These are phyloP conservation scores for Polypterus bichir DNA, from an alignment of 2,113 vertebrate species.

Conservation along the genomic window DNA sequence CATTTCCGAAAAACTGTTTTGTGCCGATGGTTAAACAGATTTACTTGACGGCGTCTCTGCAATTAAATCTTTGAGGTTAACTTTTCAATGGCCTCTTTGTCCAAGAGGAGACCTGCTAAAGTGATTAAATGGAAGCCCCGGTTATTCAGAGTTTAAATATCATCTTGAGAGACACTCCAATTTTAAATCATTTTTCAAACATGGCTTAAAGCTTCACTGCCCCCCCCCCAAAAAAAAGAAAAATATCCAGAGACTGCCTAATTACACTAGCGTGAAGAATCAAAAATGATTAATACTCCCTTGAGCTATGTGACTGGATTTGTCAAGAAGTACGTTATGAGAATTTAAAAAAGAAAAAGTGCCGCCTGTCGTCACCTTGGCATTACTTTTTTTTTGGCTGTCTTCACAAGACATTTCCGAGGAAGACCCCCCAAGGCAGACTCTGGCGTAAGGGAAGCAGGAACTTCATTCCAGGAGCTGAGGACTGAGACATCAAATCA, in stretches of 20 bases:
- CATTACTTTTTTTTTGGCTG: too few relatives aligned
- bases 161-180: constrained; percentile 46
- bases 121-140: constrained; percentile 56
- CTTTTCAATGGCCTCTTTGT: neutral
- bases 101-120: constrained; percentile 53
- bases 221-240: constrained; percentile 35
- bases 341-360: constrained; percentile 4
- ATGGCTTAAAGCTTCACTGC: constrained; percentile 53
- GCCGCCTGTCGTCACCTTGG: neutral
- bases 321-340: constrained; percentile 1
- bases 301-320: constrained; percentile 46
- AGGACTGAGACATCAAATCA: too few relatives aligned
- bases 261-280: constrained; percentile 56
- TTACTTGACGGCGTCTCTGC: neutral
- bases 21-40: neutral
- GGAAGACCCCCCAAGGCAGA: too few relatives aligned
- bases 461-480: too few relatives aligned
- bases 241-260: constrained; percentile 36
- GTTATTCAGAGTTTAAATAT: constrained; percentile 40
- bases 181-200: constrained; percentile 57
- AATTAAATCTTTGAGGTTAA: neutral
- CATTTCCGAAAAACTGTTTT: too few relatives aligned
- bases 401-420: too few relatives aligned
- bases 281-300: constrained; percentile 67
- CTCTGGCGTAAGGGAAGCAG: too few relatives aligned